phyloP scores from a whole-genome alignment of 2,797 vertebrate genomes.

The Tangara arthus region DNA sequence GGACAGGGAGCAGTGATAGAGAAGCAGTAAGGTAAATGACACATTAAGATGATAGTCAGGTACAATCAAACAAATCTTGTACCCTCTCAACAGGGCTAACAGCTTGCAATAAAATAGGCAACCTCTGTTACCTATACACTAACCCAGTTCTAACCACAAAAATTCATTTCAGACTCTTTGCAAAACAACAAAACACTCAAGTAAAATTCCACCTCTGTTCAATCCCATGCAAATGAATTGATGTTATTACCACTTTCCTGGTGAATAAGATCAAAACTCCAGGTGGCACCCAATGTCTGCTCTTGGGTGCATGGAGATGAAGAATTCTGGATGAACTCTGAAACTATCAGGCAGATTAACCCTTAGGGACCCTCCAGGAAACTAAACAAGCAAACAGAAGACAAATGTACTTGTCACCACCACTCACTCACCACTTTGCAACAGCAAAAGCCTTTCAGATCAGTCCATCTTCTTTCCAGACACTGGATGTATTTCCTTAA shows the following conservation, averaged over 20 bases:
- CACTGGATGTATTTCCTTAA: background rate
- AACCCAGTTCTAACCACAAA: background rate
- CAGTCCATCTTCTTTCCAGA: background rate
- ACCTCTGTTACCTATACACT: slow-evolving; percentile 17
- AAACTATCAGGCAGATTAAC: background rate
- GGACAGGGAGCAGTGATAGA: slow-evolving; percentile 13
- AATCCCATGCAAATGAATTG: background rate
- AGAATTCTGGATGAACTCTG: background rate
- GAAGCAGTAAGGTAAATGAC: background rate
- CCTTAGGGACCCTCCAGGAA: background rate
- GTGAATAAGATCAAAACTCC: background rate
- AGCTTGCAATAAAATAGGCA: slow-evolving; percentile 44
- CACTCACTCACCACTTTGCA: background rate
- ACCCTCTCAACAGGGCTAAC: slow-evolving; percentile 37
- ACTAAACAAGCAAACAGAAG: background rate
- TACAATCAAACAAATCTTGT: slow-evolving; percentile 48
- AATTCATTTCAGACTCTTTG: background rate
- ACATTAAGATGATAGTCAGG: slow-evolving; percentile 21
- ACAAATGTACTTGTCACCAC: background rate
- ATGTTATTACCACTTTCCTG: background rate
- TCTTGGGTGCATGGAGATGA: background rate
- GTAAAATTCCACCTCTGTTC: background rate
- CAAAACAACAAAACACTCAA: background rate
- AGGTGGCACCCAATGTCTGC: background rate
- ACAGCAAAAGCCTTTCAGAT: background rate